Base-by-base conservation (phyloP, 2,888 invertebrate genomes). In the Leptinotarsa rubiginosa region DNA sequence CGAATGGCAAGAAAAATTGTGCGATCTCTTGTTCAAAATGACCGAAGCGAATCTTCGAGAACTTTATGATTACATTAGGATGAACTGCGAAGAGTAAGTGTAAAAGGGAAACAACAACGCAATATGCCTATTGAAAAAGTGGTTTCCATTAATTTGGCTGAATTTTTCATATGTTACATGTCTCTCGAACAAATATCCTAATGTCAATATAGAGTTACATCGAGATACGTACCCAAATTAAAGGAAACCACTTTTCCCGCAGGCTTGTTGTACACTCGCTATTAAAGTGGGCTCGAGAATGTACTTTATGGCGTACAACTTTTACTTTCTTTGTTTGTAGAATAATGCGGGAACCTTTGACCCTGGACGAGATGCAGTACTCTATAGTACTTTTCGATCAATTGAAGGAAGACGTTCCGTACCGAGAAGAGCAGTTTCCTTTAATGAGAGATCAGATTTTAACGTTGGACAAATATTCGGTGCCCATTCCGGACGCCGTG, bases 1-100 rank as follows among this genome's bases (percentile, higher is more conserved):
- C 41, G 89, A 92, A 76, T 97, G 96, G 97, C 96, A 96, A 88
- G 90, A 91, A 16, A 92, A 92, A 82, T 89, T 96, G 78, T 93
- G 93, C 1, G 89, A 91, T 67, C 87, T 96, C 16, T 86, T 97
- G 49, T 89, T 91, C 70, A 91, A 90, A 76, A 89, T 92, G 75
- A 91, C 94, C 76, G 87, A 92, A 82, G 83, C 90, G 82, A 90
- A 89, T 82, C 86, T 96, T 86, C 86, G 92, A 88, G 90, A 90
- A 52, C 86, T 93, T n/a, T 92, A 92, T 83, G 87, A 90, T 49
- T 94, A 93, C 86, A 91, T 93, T 66, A 86, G 88, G 72, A 88
- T 88, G 59, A 90, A 92, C 85, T 87, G 88, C 71, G 88, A 87
- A 79, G 86, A 85, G 90, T 91, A 84, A 84, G 83, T 83, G 50